These are phyloP conservation scores for Nymphalis c-album DNA, from an alignment of 2,888 invertebrate genomes.

Conservation along the genomic window DNA sequence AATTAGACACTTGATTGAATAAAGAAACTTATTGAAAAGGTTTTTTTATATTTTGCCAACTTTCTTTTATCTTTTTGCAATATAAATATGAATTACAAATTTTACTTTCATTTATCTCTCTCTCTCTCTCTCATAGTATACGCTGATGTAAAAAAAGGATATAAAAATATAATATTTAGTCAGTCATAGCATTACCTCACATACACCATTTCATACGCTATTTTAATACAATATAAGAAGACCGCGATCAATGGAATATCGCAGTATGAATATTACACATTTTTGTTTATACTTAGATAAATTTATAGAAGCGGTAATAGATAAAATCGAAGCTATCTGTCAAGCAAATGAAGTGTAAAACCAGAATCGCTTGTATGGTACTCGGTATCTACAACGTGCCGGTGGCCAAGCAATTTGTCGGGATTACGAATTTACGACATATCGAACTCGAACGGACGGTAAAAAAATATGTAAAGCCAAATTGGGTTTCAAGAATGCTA, in stretches of 20 bases:
- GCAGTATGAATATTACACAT: not conserved
- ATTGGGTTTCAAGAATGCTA: constrained; percentile 46
- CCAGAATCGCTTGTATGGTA: constrained; percentile 38
- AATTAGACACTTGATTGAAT: not conserved
- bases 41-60: too few relatives aligned
- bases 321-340: constrained; percentile 42
- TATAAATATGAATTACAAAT: too few relatives aligned
- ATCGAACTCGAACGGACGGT: constrained; percentile 51
- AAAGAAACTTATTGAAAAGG: too few relatives aligned
- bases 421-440: constrained; percentile 66
- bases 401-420: constrained; percentile 60
- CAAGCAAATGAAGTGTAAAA: constrained; percentile 64
- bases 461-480: constrained; percentile 55
- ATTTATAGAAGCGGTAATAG: not conserved
- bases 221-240: too few relatives aligned
- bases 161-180: too few relatives aligned
- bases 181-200: too few relatives aligned
- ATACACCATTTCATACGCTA: too few relatives aligned
- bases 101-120: too few relatives aligned
- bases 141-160: too few relatives aligned
- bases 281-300: not conserved
- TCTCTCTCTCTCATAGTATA: too few relatives aligned
- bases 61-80: too few relatives aligned
- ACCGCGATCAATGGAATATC: too few relatives aligned
- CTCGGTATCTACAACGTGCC: constrained; percentile 32